Evolutionary conservation across 2,888 invertebrate genomes (phyloP).

Genomic region (Drosophila algonquin): DNA sequence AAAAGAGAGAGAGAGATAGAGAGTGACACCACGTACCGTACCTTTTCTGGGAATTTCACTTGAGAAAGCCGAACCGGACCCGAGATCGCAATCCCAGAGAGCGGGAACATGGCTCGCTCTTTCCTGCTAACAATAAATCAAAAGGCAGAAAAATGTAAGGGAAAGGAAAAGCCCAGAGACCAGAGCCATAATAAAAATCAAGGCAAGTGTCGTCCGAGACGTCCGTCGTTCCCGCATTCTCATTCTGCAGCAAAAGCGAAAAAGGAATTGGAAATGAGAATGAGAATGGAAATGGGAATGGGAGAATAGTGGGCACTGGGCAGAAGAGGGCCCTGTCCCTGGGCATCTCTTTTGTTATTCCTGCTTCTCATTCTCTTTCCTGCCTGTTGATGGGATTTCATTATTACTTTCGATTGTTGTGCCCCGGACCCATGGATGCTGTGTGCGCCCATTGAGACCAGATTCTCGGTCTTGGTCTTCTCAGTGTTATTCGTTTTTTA

Average conservation of each 20-base stretch:
- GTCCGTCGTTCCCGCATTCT: slow-evolving; percentile 20
- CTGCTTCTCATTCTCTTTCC: slow-evolving; percentile 16
- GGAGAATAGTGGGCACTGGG: slow-evolving; percentile 25
- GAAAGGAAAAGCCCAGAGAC: slow-evolving; percentile 39
- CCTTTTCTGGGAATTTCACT: not conserved
- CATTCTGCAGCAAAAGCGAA: slow-evolving; percentile 1
- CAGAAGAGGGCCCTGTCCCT: slow-evolving; percentile 10
- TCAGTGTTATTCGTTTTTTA: slow-evolving; percentile 14
- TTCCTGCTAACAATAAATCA: slow-evolving; percentile 76
- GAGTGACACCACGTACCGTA: not conserved
- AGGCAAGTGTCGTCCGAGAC: slow-evolving; percentile 71
- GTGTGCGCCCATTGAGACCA: slow-evolving; percentile 61
- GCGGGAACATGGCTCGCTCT: slow-evolving; percentile 23
- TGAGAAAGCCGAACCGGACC: slow-evolving; percentile 34
- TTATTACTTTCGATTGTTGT: slow-evolving; percentile 77
- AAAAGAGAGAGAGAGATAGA: no score
- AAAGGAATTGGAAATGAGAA: slow-evolving; percentile 7
- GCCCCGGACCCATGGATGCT: slow-evolving; percentile 10
- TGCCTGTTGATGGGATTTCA: slow-evolving; percentile 72
- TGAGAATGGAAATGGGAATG: slow-evolving; percentile 1
- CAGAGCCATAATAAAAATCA: slow-evolving; percentile 72
- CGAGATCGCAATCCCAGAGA: not conserved
- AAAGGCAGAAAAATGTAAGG: slow-evolving; percentile 55
- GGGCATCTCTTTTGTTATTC: slow-evolving; percentile 11
- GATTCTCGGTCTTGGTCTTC: slow-evolving; percentile 40